Base-by-base conservation (phyloP, 2,888 invertebrate genomes). In the Metacarcinus magister region DNA sequence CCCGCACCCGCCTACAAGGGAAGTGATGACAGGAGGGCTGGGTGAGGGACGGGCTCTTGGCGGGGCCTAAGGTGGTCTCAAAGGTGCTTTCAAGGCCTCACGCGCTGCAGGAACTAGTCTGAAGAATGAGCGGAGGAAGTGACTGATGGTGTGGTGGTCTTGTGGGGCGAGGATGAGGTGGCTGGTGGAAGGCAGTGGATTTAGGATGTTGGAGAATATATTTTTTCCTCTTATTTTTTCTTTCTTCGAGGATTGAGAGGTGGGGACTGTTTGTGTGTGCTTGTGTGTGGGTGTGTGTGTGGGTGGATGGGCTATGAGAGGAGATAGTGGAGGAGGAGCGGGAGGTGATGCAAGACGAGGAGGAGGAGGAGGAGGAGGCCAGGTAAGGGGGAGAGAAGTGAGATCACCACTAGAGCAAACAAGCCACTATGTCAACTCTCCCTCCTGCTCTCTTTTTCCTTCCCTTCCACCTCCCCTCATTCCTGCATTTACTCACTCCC, bases 381-480 rank as follows among this genome's bases (percentile, higher is more conserved):
- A 67, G 82, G 82, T 67, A 67, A 32, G 82, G 82, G 32, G 82
- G 28, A 28, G 82, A 32, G 82, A 82, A 32, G 82, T 82, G 82
- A 82, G 82, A 82, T 82, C 82, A 82, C 82, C 82, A 67, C 23
- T n/a, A 82, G 28, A 82, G 82, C 82, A 82, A 82, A 82, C 82
- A 32, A 82, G 82, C 32, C 82, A 82, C 82, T 82, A 82, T 32
- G 82, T 82, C 82, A 82, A 82, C 82, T 82, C 82, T 82, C 82
- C 82, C 82, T 82, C 82, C 32, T 13, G 28, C 32, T 19, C 67
- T 7, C 23, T 67, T 67, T 67, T 67, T 67, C 19, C 67, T 19
- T 7, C 67, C 67, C 67, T 19, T 67, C 67, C 19, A 19, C 23
- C 23, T 67, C 19, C 67, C 19, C 67, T 67, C 19, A 10, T 23